Evolutionary conservation across 2,797 vertebrate species (phyloP).

Genomic region (Gymnoscopelus microlampas): DNA sequence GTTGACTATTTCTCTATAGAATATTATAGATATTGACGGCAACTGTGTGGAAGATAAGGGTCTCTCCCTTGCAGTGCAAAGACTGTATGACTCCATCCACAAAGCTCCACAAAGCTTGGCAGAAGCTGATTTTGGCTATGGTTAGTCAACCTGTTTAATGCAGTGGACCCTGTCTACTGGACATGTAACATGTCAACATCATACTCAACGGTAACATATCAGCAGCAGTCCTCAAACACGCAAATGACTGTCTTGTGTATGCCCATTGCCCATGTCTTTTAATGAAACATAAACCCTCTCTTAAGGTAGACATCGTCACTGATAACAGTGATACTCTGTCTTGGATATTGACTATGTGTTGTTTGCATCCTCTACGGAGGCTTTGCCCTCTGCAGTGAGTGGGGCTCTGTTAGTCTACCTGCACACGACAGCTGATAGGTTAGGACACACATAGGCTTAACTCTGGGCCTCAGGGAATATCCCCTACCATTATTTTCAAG

Average conservation of each 20-base stretch:
- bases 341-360: conserved; percentile 13
- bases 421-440: conserved; percentile 31
- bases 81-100: conserved; percentile 32
- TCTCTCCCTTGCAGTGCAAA: conserved; percentile 39
- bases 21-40: conserved; percentile 68
- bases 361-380: conserved; percentile 46
- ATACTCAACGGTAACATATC: conserved; percentile 31
- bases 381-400: conserved; percentile 29
- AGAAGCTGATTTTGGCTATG: too few species aligned
- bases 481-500: conserved; percentile 20
- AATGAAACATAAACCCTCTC: conserved; percentile 3
- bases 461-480: conserved; percentile 1
- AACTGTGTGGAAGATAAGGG: conserved; percentile 77
- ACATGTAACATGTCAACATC: too few species aligned
- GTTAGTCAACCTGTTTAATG: too few species aligned
- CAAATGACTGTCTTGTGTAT: conserved; percentile 38
- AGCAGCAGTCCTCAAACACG: conserved; percentile 44
- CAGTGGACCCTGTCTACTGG: too few species aligned
- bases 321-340: neutral
- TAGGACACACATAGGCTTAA: conserved; percentile 12
- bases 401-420: conserved; percentile 23
- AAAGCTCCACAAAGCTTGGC: conserved; percentile 36
- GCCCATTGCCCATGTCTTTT: conserved; percentile 15
- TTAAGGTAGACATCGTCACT: conserved; percentile 18
- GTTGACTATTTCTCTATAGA: conserved; percentile 47